Evolutionary conservation across 2,888 invertebrate species (phyloP), one percentile per base, ranked within the genome.

Genomic region (Limnephilus auricula): DNA sequence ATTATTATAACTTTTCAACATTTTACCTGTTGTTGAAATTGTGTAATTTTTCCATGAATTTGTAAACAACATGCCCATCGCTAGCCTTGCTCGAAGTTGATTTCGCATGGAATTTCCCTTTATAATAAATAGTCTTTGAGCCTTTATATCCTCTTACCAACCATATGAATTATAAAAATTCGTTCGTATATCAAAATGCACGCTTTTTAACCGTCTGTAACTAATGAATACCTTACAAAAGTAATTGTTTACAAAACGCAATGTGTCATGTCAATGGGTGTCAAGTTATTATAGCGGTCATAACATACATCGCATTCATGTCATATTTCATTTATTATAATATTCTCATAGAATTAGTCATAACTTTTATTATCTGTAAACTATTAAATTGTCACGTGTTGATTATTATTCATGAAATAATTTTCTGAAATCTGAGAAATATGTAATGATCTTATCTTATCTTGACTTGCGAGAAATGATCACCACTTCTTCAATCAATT

Each of bases 1-100:
- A 93, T 93, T 93, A 93, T 91, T 90, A 89, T 32, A 32, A 37
- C 25, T 83, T 34, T 65, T 65, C 65, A 65, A 25, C n/a, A 25
- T 65, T 65, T 10, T n/a, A 65, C 1, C 18, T 65, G 9, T 6
- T 65, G 65, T 65, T 9, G 18, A 65, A 65, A 9, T 65, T 65
- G 65, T n/a, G 9, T 9, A 65, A 65, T 9, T n/a, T 9, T 65
- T 25, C 18, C 65, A 65, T 5, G 25, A 65, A 25, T 65, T 65
- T 65, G 65, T 65, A 65, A 65, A n/a, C n/a, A 65, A 65, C 25
- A 65, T 65, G n/a, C 65, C 65, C 65, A 65, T 65, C 65, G 65
- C 65, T 65, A 2, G 65, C 65, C n/a, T 65, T 65, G 65, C 65
- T 25, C 65, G 9, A 65, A 65, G 25, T 65, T n/a, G 65, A 25